Base-by-base conservation (phyloP, 2,113 vertebrate species). In the Uria aalge region DNA sequence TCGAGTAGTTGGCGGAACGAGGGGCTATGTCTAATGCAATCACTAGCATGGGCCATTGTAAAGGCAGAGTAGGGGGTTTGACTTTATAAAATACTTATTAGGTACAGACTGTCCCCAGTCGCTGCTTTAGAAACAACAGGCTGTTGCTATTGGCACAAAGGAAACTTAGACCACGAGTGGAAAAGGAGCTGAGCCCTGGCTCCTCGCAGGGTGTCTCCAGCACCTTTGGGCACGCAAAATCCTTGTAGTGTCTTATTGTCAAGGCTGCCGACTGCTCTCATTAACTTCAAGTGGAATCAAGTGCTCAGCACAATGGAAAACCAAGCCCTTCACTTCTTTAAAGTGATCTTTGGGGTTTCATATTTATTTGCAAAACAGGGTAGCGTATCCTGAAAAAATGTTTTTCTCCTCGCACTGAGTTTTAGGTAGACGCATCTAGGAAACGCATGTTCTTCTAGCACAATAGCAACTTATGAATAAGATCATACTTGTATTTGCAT, bases 401-500 rank as follows among this genome's bases (percentile, higher is more conserved):
- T 45, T 83, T 90, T 76, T 66, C 48, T 87, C 11, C 81, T 85
- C 0, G 0, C 3, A 3, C n/a, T 0, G 88, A 52, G 77, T 88
- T 87, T 88, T 74, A 79, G 92, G 83, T 87, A 68, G 94, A 74
- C 9, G 13, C 97, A 90, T 92, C 80, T 94, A 97, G 96, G 95
- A 95, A 68, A 96, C n/a, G 69, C 95, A 32, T 68, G 96, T 85
- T 72, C 95, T 75, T 72, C 90, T 73, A 57, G 34, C 57, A 95
- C 97, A 91, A 94, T 87, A 77, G 96, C 94, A 97, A 97, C 97
- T 97, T 98, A 97, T 96, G 77, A 85, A 97, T 97, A 98, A 98
- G 96, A 97, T 97, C 96, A 97, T 97, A 98, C 98, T 98, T 98
- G 97, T 98, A 97, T 97, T 97, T 98, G 97, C 97, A 97, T 97